phyloP scores from a whole-genome alignment of 35 echinoderm and acorn worm genomes.

The Anneissia japonica region DNA sequence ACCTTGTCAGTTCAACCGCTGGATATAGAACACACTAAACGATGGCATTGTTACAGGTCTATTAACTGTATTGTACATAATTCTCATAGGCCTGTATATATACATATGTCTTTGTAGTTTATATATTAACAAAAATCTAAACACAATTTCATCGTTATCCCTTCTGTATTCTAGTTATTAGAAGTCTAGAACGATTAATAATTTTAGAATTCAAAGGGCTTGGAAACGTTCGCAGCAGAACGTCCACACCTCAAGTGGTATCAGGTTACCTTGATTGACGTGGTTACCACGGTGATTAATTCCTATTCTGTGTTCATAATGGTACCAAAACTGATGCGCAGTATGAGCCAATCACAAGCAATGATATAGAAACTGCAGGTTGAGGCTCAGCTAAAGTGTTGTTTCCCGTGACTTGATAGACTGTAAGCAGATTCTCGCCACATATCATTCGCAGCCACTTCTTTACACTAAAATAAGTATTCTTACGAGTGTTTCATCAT shows the following conservation, averaged over 20 bases:
- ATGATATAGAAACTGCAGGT: slow-evolving; percentile 76
- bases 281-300: slow-evolving; percentile 90
- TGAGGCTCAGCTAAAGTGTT: slow-evolving; percentile 44
- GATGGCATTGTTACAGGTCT: background rate
- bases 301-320: slow-evolving; percentile 81
- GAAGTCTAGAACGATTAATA: background rate
- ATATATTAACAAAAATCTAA: background rate
- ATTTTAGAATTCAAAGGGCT: background rate
- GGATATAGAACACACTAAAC: background rate
- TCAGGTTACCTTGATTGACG: slow-evolving; percentile 99
- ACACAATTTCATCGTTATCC: background rate
- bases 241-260: slow-evolving; percentile 81
- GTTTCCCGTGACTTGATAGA: slow-evolving; percentile 33
- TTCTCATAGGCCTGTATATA: no score
- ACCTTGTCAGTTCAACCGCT: background rate
- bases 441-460: slow-evolving; percentile 13
- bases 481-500: slow-evolving; percentile 21
- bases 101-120: background rate
- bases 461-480: slow-evolving; percentile 31
- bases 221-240: slow-evolving; percentile 17
- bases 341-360: slow-evolving; percentile 79
- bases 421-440: slow-evolving; percentile 40
- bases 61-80: background rate
- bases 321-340: slow-evolving; percentile 71
- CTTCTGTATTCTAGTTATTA: background rate